Percentiles rank a stretch among this genome's conserved stretches.
These are phyloP conservation scores for Phalangium opilio DNA, from an alignment of 2,888 invertebrate genomes.

Conservation along the genomic window DNA sequence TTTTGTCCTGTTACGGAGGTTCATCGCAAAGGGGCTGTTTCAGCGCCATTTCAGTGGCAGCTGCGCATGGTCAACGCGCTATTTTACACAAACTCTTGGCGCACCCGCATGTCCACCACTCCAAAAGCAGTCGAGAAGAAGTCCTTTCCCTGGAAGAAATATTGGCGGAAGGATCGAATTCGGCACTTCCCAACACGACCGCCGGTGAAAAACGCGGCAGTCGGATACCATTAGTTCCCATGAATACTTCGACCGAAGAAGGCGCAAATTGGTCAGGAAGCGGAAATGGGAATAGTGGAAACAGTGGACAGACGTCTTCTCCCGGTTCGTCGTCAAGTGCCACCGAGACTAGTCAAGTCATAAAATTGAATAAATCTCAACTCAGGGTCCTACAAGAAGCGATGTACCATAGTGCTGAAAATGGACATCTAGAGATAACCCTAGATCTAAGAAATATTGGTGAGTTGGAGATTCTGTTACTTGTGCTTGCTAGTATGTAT, in stretches of 20 bases:
- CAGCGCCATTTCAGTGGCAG: conserved; percentile 75
- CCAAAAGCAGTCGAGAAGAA: conserved; percentile 44
- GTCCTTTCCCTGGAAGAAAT: conserved; percentile 76
- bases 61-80: conserved; percentile 67
- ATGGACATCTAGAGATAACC: conserved; percentile 69
- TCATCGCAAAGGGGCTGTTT: conserved; percentile 74
- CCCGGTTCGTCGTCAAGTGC: conserved; percentile 2
- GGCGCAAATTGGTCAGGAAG: neutral
- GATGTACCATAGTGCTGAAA: conserved; percentile 86
- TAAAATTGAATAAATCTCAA: conserved; percentile 54
- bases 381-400: conserved; percentile 75
- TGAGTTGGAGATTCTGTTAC: too few relatives aligned
- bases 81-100: conserved; percentile 61
- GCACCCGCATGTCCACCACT: conserved; percentile 38
- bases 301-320: conserved; percentile 5
- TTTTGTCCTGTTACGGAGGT: conserved; percentile 61
- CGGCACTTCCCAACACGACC: too few relatives aligned
- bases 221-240: conserved; percentile 15
- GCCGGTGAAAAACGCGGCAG: conserved; percentile 23
- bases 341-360: conserved; percentile 10
- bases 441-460: conserved; percentile 65
- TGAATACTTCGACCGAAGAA: too few relatives aligned
- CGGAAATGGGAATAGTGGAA: conserved; percentile 7
- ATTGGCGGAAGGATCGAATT: conserved; percentile 57
- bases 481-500: too few relatives aligned